These are phyloP conservation scores for Leptopilina boulardi DNA, from an alignment of 1,140 invertebrate species.

Conservation along the genomic window DNA sequence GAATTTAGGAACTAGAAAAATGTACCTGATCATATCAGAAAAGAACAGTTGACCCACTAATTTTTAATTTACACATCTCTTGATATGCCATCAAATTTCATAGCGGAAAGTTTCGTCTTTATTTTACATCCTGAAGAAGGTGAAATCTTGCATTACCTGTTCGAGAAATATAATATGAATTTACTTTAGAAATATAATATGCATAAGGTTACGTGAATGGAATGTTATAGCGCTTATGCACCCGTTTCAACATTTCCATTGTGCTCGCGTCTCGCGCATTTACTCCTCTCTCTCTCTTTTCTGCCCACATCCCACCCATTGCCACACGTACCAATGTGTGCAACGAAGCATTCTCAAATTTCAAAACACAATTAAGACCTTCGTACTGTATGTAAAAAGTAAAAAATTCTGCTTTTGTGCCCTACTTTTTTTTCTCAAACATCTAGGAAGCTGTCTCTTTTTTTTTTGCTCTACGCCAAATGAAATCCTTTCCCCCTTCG, in stretches of 20 bases:
- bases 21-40: background rate
- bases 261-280: conserved; percentile 5
- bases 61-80: background rate
- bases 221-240: background rate
- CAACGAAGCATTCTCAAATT: conserved; percentile 5
- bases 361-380: conserved; percentile 24
- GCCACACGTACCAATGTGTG: background rate
- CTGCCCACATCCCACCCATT: background rate
- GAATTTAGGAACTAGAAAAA: too few species aligned
- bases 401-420: background rate
- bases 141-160: conserved; percentile 29
- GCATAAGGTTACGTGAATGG: conserved; percentile 28
- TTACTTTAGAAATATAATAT: conserved; percentile 31
- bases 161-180: conserved; percentile 28
- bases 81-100: background rate
- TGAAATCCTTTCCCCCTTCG: background rate
- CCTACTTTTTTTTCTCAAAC: background rate
- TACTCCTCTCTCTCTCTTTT: background rate
- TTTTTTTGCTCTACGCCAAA: background rate
- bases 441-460: background rate
- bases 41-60: background rate
- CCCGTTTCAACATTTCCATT: conserved; percentile 15
- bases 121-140: background rate
- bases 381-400: background rate
- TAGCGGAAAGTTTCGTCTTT: background rate